Conservation (phyloP, 2,113 vertebrate genomes). For the Rhabdomys dilectus region DNA sequence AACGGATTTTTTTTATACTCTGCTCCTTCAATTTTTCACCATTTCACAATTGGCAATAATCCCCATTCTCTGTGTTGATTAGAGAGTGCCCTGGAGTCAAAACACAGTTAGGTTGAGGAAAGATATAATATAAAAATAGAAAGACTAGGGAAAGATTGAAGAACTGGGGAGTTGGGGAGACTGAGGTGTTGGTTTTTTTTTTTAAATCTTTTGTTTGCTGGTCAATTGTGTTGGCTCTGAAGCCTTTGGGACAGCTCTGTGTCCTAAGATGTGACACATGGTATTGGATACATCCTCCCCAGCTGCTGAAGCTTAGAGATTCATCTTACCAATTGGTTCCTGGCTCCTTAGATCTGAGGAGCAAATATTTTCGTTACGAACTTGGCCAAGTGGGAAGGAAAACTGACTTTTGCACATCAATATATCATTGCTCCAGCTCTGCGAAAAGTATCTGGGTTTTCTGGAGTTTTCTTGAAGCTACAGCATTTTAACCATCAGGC, state of each 20-base stretch:
- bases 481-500: slow-evolving; percentile 18
- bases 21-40: background rate
- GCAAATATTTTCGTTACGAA: slow-evolving; percentile 56
- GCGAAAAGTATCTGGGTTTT: slow-evolving; percentile 57
- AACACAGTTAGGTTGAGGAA: slow-evolving; percentile 25
- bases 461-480: slow-evolving; percentile 36
- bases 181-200: background rate
- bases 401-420: slow-evolving; percentile 41
- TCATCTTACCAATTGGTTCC: background rate
- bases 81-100: background rate
- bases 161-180: background rate
- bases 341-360: slow-evolving; percentile 52
- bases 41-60: background rate
- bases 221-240: background rate
- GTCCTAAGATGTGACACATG: background rate
- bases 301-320: background rate
- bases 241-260: background rate
- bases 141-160: background rate
- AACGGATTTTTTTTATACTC: background rate
- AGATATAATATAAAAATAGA: background rate
- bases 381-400: slow-evolving; percentile 59
- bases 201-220: background rate
- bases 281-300: background rate
- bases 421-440: slow-evolving; percentile 33
- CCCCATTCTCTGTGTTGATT: background rate